phyloP scores from a whole-genome alignment of 1,140 invertebrate genomes.

The Papilio dardanus region DNA sequence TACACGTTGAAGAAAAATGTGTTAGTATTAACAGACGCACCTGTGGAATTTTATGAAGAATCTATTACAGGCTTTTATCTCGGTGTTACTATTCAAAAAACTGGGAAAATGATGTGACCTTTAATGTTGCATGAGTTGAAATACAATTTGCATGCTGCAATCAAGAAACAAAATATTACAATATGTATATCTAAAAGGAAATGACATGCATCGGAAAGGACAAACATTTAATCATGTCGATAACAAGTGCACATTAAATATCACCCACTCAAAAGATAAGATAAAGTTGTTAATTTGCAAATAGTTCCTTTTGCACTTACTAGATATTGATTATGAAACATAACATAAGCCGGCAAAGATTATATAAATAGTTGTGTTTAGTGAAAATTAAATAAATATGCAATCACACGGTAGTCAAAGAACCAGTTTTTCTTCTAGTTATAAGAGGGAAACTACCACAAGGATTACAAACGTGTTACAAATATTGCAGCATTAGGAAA shows the following conservation, averaged over 20 bases:
- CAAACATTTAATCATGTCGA: not conserved
- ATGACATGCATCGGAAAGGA: constrained; percentile 6
- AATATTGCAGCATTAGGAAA: not conserved
- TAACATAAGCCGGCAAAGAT: not conserved
- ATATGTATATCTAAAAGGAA: not conserved
- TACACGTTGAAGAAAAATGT: not conserved
- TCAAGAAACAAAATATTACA: too few species aligned
- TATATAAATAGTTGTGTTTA: not conserved
- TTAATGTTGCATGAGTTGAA: not conserved
- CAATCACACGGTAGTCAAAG: not conserved
- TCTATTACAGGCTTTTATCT: not conserved
- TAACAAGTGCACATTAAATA: constrained; percentile 14
- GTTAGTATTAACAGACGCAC: not conserved
- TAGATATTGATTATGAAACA: constrained; percentile 4
- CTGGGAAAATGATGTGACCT: too few species aligned
- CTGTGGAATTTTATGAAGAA: not conserved
- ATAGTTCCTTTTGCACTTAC: constrained; percentile 9
- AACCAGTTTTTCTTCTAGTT: not conserved
- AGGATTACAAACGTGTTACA: not conserved
- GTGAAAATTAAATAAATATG: not conserved
- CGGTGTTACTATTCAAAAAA: too few species aligned
- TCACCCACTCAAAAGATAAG: constrained; percentile 16
- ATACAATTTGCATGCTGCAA: not conserved
- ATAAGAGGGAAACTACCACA: not conserved
- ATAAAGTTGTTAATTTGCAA: constrained; percentile 19